Percentiles rank a stretch among this genome's conserved stretches.
phyloP scores from a whole-genome alignment of 2,113 vertebrate genomes.

The Micronycteris hirsuta region DNA sequence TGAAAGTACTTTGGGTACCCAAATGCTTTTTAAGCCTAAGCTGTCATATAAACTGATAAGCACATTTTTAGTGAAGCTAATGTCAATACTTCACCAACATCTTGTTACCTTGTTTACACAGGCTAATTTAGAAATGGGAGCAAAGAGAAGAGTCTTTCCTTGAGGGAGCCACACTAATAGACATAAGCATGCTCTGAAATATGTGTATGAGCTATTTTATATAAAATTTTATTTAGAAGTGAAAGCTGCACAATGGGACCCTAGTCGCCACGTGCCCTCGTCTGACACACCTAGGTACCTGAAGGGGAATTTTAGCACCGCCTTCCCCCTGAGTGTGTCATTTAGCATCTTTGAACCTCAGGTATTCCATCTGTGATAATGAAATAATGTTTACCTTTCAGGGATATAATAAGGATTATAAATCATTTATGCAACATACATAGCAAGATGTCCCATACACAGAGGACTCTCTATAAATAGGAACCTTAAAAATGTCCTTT shows the following conservation, averaged over 20 bases:
- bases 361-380: background rate
- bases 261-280: background rate
- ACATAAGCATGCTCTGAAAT: background rate
- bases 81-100: background rate
- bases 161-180: background rate
- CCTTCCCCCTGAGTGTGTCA: background rate
- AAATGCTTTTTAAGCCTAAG: background rate
- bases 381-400: background rate
- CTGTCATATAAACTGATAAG: background rate
- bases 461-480: background rate
- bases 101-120: conserved; percentile 57
- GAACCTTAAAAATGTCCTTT: background rate
- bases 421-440: background rate
- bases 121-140: background rate
- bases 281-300: background rate
- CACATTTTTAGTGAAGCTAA: conserved; percentile 8
- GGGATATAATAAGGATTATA: background rate
- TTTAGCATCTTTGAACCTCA: background rate
- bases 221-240: background rate
- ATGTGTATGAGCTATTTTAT: background rate
- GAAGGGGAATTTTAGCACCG: background rate
- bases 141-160: background rate
- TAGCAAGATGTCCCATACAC: background rate
- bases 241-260: background rate
- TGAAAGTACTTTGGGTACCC: background rate